phyloP scores from a whole-genome alignment of 2,113 vertebrate genomes.

The Cercopithecus mona region DNA sequence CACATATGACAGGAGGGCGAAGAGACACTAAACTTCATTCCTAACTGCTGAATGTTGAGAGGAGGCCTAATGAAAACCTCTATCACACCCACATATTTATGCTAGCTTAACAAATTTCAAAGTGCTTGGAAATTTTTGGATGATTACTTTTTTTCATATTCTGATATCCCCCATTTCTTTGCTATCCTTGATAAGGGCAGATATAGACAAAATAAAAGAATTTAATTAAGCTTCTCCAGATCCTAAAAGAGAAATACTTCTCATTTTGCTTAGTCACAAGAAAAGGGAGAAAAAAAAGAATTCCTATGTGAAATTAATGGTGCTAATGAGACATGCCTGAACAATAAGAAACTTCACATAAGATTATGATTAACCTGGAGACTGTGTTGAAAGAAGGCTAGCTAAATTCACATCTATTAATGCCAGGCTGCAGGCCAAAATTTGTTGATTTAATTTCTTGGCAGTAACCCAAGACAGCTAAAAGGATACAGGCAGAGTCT shows the following conservation, averaged over 20 bases:
- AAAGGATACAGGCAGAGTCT: not conserved
- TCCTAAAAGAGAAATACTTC: constrained; percentile 53
- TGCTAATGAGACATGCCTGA: constrained; percentile 44
- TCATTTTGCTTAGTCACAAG: constrained; percentile 43
- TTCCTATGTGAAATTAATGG: constrained; percentile 47
- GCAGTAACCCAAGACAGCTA: constrained; percentile 23
- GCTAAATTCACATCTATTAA: constrained; percentile 29
- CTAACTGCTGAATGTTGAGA: not conserved
- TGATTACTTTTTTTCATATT: constrained; percentile 55
- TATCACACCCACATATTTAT: not conserved
- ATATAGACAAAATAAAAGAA: constrained; percentile 48
- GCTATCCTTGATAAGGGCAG: not conserved
- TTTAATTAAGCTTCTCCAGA: constrained; percentile 62
- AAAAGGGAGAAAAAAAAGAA: not conserved
- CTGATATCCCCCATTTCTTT: not conserved
- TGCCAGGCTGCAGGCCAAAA: constrained; percentile 52
- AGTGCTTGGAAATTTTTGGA: constrained; percentile 11
- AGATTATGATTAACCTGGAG: constrained; percentile 52
- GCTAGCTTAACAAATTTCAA: not conserved
- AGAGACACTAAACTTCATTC: not conserved
- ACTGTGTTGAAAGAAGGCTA: constrained; percentile 42
- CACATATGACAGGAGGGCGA: not conserved
- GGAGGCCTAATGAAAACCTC: not conserved
- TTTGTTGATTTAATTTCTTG: constrained; percentile 55
- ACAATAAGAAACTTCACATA: constrained; percentile 45